phyloP scores from a whole-genome alignment of 2,888 invertebrate genomes.

The Pyrocoelia pectoralis region DNA sequence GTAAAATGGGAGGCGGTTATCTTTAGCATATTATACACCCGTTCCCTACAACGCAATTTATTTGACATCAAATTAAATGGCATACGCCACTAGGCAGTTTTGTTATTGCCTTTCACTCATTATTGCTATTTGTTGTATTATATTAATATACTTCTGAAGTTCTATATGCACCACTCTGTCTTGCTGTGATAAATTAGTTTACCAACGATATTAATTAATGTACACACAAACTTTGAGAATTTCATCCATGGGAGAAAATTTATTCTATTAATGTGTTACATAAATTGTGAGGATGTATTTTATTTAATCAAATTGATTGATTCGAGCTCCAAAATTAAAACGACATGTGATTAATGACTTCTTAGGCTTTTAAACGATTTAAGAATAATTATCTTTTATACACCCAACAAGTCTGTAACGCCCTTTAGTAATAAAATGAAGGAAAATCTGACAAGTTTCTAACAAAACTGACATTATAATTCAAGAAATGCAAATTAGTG shows the following conservation, averaged over 20 bases:
- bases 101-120: slow-evolving; percentile 3
- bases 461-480: too few species aligned
- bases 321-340: background rate
- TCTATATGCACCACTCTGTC: slow-evolving; percentile 7
- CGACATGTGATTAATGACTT: background rate
- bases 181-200: slow-evolving; percentile 10
- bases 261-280: background rate
- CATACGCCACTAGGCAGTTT: background rate
- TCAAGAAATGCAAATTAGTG: too few species aligned
- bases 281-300: background rate
- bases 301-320: background rate
- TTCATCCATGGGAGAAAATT: background rate
- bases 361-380: background rate
- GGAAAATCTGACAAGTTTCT: too few species aligned
- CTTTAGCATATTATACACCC: background rate
- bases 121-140: background rate
- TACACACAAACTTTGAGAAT: background rate
- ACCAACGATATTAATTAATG: slow-evolving; percentile 8
- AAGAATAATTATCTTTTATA: too few species aligned
- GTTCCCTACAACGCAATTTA: background rate
- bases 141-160: slow-evolving; percentile 9
- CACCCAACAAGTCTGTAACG: too few species aligned
- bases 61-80: background rate
- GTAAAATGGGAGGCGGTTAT: background rate
- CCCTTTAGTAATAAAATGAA: too few species aligned